These are phyloP conservation scores for Phylloscopus trochiloides DNA, from an alignment of 2,113 vertebrate genomes.

Conservation along the genomic window DNA sequence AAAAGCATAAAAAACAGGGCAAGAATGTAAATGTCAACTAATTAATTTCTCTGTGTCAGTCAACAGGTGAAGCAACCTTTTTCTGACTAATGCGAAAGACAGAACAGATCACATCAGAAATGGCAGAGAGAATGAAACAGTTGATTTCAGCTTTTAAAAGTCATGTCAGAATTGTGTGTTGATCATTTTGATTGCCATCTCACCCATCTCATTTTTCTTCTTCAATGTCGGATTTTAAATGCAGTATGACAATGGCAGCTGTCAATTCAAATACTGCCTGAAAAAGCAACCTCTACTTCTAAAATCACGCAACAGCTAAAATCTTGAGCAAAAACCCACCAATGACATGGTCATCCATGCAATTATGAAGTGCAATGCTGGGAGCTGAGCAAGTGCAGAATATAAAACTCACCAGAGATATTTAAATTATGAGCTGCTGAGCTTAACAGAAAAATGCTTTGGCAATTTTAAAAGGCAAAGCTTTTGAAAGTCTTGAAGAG, in stretches of 20 bases:
- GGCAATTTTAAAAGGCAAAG: background rate
- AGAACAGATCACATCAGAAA: background rate
- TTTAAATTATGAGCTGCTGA: background rate
- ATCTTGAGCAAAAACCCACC: background rate
- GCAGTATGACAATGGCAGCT: background rate
- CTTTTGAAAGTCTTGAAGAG: background rate
- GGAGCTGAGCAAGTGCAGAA: background rate
- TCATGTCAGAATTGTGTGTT: background rate
- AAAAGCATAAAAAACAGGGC: background rate
- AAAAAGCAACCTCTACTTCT: background rate
- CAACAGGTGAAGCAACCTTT: background rate
- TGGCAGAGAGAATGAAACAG: background rate
- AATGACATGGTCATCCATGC: background rate
- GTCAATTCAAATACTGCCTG: background rate
- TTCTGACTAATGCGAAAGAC: background rate
- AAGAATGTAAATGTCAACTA: background rate
- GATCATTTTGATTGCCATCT: background rate
- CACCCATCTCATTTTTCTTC: background rate
- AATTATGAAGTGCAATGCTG: background rate
- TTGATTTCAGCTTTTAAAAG: background rate
- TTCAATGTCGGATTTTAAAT: background rate
- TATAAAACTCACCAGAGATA: background rate
- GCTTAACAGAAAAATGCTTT: background rate
- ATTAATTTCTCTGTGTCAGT: background rate
- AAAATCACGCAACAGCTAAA: background rate